Evolutionary conservation across 1,140 invertebrate species (phyloP).

Genomic region (Dysdera silvatica): DNA sequence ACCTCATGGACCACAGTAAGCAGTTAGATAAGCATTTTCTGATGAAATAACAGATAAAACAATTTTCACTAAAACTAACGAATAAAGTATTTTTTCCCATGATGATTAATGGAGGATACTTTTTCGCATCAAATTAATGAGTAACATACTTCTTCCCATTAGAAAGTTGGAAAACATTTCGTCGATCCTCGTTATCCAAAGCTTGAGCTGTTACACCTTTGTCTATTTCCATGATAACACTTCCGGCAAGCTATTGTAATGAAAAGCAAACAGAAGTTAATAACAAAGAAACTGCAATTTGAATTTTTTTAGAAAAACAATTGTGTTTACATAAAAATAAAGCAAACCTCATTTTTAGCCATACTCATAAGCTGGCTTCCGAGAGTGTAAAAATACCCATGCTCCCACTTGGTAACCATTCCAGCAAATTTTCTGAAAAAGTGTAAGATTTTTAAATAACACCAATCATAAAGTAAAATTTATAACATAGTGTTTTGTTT

Average conservation of each 20-base stretch:
- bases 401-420: conserved; percentile 47
- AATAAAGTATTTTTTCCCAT: too few species aligned
- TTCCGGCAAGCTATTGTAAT: conserved; percentile 43
- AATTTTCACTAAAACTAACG: too few species aligned
- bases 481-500: too few species aligned
- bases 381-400: conserved; percentile 47
- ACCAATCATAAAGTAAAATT: too few species aligned
- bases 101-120: too few species aligned
- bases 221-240: conserved; percentile 46
- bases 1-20: too few species aligned
- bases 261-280: background rate
- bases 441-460: too few species aligned
- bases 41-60: too few species aligned
- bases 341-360: conserved; percentile 43
- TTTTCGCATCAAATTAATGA: too few species aligned
- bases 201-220: conserved; percentile 42
- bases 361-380: conserved; percentile 48
- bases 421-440: conserved; percentile 37
- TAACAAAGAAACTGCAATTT: background rate
- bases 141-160: conserved; percentile 30
- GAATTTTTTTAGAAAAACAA: background rate
- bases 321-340: conserved; percentile 1
- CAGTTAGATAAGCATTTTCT: too few species aligned
- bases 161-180: conserved; percentile 46
- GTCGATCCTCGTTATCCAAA: conserved; percentile 44